phyloP scores from a whole-genome alignment of 2,113 vertebrate genomes.

The Himantopus leucocephalus region DNA sequence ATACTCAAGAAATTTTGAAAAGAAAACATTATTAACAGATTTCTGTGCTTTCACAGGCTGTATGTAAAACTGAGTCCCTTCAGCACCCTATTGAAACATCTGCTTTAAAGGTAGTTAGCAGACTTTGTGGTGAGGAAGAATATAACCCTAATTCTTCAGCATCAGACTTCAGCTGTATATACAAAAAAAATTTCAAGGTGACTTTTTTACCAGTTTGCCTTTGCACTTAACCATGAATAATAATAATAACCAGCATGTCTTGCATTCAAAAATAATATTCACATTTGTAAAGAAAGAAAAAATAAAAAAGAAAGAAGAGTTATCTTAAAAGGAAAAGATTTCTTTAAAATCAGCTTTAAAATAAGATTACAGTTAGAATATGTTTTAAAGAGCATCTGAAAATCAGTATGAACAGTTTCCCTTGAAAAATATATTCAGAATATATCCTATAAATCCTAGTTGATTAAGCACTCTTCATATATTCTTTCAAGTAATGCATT shows the following conservation, averaged over 20 bases:
- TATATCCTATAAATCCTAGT: neutral
- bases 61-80: neutral
- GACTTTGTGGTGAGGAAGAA: neutral
- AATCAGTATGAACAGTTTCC: neutral
- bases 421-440: neutral
- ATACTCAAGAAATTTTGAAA: neutral
- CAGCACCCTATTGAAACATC: neutral
- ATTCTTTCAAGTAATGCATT: neutral
- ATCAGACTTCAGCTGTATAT: neutral
- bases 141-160: neutral
- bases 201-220: neutral
- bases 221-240: neutral
- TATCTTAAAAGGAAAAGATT: neutral
- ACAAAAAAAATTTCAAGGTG: neutral
- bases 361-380: neutral
- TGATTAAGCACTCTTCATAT: neutral
- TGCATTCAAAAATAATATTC: neutral
- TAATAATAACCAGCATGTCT: neutral
- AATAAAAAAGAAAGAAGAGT: accelerated
- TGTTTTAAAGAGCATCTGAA: neutral
- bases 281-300: neutral
- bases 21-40: neutral
- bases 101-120: constrained; percentile 23
- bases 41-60: neutral
- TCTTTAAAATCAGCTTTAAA: neutral